phyloP scores from a whole-genome alignment of 2,113 vertebrate species.

The Ondatra zibethicus region DNA sequence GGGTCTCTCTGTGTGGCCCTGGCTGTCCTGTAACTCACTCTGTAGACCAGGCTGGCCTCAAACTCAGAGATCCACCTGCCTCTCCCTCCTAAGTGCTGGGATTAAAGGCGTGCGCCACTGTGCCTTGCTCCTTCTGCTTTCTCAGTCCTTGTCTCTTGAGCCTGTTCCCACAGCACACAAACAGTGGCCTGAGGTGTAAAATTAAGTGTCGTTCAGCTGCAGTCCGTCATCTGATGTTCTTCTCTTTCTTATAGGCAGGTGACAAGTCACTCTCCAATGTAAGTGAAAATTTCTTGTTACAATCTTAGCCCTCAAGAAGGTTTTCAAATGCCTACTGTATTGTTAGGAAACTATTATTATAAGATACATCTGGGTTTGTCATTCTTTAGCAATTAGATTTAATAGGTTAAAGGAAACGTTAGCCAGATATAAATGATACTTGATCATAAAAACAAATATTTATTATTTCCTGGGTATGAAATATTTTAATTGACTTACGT shows the following conservation, averaged over 20 bases:
- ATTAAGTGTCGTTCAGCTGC: background rate
- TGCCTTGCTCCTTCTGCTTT: background rate
- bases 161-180: background rate
- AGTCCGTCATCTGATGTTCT: background rate
- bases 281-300: slow-evolving; percentile 85
- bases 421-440: background rate
- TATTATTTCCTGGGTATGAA: background rate
- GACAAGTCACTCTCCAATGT: slow-evolving; percentile 96
- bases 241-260: slow-evolving; percentile 90
- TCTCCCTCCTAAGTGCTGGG: background rate
- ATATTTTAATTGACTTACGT: background rate
- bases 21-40: background rate
- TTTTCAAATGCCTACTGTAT: slow-evolving; percentile 6
- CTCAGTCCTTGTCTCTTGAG: background rate
- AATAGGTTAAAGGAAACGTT: slow-evolving; percentile 9
- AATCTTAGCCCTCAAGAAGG: slow-evolving; percentile 34
- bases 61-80: background rate
- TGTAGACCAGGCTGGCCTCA: background rate
- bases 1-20: background rate
- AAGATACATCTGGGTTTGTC: background rate
- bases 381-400: slow-evolving; percentile 22
- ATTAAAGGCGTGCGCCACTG: background rate
- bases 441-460: background rate
- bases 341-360: background rate
- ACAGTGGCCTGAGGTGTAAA: background rate